Conservation (phyloP, 2,797 vertebrate genomes). For the Takifugu rubripes region DNA sequence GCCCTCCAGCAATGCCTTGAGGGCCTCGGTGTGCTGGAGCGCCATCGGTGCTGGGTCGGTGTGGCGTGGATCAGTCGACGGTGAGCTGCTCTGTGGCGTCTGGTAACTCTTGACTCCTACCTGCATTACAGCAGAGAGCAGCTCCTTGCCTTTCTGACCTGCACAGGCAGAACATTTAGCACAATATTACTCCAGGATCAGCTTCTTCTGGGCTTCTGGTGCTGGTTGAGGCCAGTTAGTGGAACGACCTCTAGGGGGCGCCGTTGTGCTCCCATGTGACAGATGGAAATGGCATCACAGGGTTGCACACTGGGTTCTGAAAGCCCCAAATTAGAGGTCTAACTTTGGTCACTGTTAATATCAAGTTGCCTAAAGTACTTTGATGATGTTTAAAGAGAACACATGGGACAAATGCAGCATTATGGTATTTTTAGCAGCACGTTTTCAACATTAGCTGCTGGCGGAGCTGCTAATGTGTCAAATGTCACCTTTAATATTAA, state of each 20-base stretch:
- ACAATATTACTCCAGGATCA: constrained; percentile 5
- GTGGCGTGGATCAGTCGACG: constrained; percentile 51
- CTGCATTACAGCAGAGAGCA: constrained; percentile 66
- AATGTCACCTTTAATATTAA: constrained; percentile 32
- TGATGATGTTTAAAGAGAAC: constrained; percentile 5
- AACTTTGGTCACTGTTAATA: constrained; percentile 27
- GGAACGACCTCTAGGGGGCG: constrained; percentile 37
- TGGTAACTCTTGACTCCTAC: constrained; percentile 30
- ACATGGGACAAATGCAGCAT: constrained; percentile 1
- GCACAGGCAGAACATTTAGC: constrained; percentile 35
- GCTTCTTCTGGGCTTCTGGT: background rate
- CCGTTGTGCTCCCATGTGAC: constrained; percentile 17
- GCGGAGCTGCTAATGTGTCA: constrained; percentile 11
- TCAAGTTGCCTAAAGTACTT: constrained; percentile 11
- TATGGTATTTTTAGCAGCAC: constrained; percentile 5
- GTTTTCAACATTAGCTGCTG: constrained; percentile 5
- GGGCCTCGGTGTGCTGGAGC: constrained; percentile 82
- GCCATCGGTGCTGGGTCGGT: constrained; percentile 74
- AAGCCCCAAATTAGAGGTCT: constrained; percentile 48
- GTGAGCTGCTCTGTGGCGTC: constrained; percentile 9
- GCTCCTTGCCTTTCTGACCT: constrained; percentile 78
- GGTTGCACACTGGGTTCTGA: constrained; percentile 18
- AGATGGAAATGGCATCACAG: constrained; percentile 34
- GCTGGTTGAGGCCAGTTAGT: constrained; percentile 8
- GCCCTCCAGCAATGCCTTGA: constrained; percentile 79